Evolutionary conservation across 2,113 vertebrate species (phyloP), one percentile per base, ranked within the genome.

Genomic region (Thermophis baileyi): DNA sequence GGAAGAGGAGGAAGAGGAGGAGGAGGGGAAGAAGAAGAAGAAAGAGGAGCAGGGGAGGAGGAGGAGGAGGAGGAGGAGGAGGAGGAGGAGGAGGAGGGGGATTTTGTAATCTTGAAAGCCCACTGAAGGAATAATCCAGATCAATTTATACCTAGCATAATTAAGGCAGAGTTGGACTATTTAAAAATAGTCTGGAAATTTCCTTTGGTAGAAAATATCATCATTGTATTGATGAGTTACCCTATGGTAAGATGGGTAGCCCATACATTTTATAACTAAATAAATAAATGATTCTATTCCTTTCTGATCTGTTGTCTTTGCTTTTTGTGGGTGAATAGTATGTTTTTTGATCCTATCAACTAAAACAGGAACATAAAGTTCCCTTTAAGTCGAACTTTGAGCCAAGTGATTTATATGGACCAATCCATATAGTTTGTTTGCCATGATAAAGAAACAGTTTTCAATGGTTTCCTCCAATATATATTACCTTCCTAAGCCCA

Each of bases 1-100:
- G 53, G 53, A 55, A 5, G 53, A 54, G 4, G 53, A 54, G 16
- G 1, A 54, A 3, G 53, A 54, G 53, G 53, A 57, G 7, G 24
- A 6, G 30, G 5, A 18, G 1, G 4, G 16, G 4, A 11, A 16
- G 27, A 3, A 6, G 27, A 1, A 14, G 3, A 1, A 30, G 10
- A 4, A 57, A 2, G 2, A 57, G 53, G 53, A 55, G 20, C 18
- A 54, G 4, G 53, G n/a, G 27, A 16, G 27, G 10, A 6, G 27
- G 4, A 14, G 3, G 4, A 30, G 10, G 11, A 57, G 7, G 2
- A 57, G 53, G 53, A 55, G 20, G 53, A 54, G 4, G 53, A 54
- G 16, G 1, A 54, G 18, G 53, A 54, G 53, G 53, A 57, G 7
- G 24, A 6, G 30, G 5, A 18, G 1, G 4, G 16, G 4, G 12